These are phyloP conservation scores for Amblyraja radiata DNA, from an alignment of 2,797 vertebrate genomes.

Conservation along the genomic window DNA sequence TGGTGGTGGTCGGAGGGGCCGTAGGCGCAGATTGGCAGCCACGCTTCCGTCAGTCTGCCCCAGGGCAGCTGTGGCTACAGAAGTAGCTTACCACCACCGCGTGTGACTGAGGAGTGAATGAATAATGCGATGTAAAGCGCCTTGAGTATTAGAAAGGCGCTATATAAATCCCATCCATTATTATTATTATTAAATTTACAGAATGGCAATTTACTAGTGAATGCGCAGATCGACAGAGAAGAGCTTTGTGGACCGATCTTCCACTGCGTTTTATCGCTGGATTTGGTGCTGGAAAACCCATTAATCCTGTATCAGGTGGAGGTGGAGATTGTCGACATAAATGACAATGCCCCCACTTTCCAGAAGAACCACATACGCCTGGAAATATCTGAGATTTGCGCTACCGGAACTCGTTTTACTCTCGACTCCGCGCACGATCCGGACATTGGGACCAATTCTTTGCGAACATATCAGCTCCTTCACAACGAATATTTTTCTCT, in stretches of 20 bases:
- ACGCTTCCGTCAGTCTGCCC: no score
- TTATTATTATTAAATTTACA: no score
- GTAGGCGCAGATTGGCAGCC: no score
- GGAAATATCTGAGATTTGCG: not conserved
- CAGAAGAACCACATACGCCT: not conserved
- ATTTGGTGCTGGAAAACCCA: constrained; percentile 42
- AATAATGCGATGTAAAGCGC: no score
- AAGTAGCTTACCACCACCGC: no score
- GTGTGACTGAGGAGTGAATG: no score
- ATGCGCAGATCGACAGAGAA: not conserved
- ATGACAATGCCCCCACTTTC: not conserved
- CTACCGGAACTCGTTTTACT: not conserved
- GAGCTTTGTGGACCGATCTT: not conserved
- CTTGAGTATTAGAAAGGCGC: no score
- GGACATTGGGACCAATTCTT: not conserved
- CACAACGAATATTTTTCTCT: not conserved
- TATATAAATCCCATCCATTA: no score
- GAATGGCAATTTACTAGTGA: not conserved
- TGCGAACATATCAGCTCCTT: not conserved
- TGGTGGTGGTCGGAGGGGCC: no score
- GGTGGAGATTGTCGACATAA: not conserved
- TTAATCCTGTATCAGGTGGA: not conserved
- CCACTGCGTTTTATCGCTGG: constrained; percentile 47
- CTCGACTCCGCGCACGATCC: constrained; percentile 4
- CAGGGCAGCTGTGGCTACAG: no score